Evolutionary conservation across 2,113 vertebrate species (phyloP), one percentile per base, ranked within the genome.

Genomic region (Microcebus jonahi): DNA sequence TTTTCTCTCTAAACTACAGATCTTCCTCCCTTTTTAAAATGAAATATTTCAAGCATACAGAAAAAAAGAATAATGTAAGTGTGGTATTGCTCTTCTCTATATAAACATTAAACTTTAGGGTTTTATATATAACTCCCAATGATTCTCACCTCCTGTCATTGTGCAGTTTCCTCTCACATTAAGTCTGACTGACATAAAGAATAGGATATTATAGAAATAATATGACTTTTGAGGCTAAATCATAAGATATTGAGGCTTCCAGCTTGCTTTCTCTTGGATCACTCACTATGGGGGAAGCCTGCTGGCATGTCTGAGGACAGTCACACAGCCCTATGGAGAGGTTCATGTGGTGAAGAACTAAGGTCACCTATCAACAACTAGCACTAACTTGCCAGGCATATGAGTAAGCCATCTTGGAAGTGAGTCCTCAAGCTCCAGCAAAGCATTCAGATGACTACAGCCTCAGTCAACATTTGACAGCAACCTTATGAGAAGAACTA

Each of bases 131-230:
- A 76, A 81, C 14, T 77, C 17, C 67, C n/a, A 39, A 2, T 59
- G 59, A 76, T 75, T 68, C 36, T 85, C 8, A 53, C 36, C n/a
- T 94, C 34, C 36, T 81, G 6, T 67, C 13, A 90, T 34, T 88
- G 8, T 61, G 9, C 36, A n/a, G 25, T 34, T 83, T 91, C 36
- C 42, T 77, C 25, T 6, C 31, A 77, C 39, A 65, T 0, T 75
- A 82, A 14, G 45, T 55, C 45, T 86, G 63, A 80, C 6, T 68
- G 67, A 6, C 8, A 2, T 82, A 63, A 81, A 27, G 10, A 61
- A 87, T 29, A 75, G 50, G 61, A 88, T 77, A 65, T 18, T 88
- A 36, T 36, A 79, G 77, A 88, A 94, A 88, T 63, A 29, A 94
- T 5, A 71, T 48, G 39, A 80, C 48, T 88, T 93, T 71, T 21